Evolutionary conservation across 2,113 vertebrate species (phyloP).

Genomic region (Chroicocephalus ridibundus): DNA sequence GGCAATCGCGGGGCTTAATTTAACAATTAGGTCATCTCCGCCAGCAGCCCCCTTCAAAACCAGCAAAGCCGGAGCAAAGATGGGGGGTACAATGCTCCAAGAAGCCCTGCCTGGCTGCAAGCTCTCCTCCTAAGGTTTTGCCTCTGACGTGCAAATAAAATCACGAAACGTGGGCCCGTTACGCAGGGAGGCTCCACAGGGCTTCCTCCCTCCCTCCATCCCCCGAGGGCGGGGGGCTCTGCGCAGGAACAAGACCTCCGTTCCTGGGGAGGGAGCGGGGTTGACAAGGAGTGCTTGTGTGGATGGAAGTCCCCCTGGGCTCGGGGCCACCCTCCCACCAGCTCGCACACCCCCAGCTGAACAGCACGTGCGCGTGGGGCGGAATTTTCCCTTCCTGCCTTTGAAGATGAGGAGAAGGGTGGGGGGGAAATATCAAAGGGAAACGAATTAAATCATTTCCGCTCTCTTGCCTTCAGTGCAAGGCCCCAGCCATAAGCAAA

Average conservation of each 20-base stretch:
- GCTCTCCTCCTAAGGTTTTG: background rate
- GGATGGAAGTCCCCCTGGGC: background rate
- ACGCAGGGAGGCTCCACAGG: background rate
- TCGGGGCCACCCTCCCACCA: background rate
- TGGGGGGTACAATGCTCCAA: background rate
- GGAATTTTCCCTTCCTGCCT: slow-evolving; percentile 51
- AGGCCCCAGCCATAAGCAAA: background rate
- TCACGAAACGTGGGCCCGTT: background rate
- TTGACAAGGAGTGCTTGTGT: slow-evolving; percentile 31
- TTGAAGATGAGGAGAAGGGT: slow-evolving; percentile 27
- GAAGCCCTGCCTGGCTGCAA: background rate
- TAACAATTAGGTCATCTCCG: background rate
- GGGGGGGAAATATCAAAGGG: background rate
- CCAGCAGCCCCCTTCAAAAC: background rate
- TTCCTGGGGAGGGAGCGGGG: background rate
- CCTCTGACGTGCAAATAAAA: background rate
- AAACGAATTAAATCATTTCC: background rate
- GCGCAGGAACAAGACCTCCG: slow-evolving; percentile 13
- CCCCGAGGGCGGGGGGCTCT: accelerated
- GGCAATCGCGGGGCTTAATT: background rate
- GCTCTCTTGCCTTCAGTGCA: background rate
- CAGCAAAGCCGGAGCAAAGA: background rate
- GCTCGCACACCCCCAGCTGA: background rate
- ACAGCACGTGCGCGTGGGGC: background rate
- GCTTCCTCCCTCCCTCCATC: slow-evolving; percentile 8